Percentiles rank a stretch among this genome's conserved stretches.
phyloP scores from a whole-genome alignment of 2,888 invertebrate genomes.

The Agrotis exclamationis region DNA sequence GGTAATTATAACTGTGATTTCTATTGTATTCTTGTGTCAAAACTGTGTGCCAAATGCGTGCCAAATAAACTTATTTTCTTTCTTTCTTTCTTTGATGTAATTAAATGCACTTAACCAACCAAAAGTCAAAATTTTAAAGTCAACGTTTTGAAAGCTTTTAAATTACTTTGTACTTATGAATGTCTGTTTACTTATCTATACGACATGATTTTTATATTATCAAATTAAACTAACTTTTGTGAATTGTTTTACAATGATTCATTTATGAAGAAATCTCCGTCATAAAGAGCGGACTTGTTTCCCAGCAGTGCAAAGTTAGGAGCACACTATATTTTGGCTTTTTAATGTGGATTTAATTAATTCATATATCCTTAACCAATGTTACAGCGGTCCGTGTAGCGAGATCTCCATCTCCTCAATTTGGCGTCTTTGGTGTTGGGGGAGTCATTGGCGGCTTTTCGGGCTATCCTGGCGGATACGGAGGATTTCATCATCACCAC shows the following conservation, averaged over 20 bases:
- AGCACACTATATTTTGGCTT: too few relatives aligned
- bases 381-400: conserved; percentile 37
- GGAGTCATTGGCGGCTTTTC: conserved; percentile 42
- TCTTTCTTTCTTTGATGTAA: too few relatives aligned
- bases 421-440: conserved; percentile 39
- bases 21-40: too few relatives aligned
- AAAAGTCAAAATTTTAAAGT: background rate
- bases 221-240: too few relatives aligned
- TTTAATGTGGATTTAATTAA: too few relatives aligned
- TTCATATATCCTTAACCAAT: background rate
- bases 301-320: too few relatives aligned
- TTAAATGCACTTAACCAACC: background rate
- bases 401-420: conserved; percentile 46
- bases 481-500: conserved; percentile 20
- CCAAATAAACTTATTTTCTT: too few relatives aligned
- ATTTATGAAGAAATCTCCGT: too few relatives aligned
- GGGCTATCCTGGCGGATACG: conserved; percentile 12
- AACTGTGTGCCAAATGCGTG: too few relatives aligned
- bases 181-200: background rate
- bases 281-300: too few relatives aligned
- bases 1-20: conserved; percentile 29
- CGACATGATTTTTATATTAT: too few relatives aligned
- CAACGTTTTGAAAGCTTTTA: background rate
- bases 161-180: background rate
- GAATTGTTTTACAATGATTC: too few relatives aligned